Evolutionary conservation across 2,888 invertebrate genomes (phyloP), one percentile per base, ranked within the genome.

Genomic region (Proisotoma minuta): DNA sequence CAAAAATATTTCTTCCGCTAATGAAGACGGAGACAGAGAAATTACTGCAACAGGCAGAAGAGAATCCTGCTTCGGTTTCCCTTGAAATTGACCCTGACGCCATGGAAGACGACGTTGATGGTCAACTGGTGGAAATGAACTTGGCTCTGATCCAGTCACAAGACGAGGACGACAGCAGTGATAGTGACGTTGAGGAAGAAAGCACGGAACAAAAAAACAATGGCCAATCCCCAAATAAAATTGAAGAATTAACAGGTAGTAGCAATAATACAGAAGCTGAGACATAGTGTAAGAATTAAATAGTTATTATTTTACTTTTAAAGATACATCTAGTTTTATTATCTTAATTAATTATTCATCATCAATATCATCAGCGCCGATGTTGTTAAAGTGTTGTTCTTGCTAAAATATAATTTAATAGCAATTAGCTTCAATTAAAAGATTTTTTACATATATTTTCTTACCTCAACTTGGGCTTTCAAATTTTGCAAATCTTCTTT

Each of bases 401-500:
- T 51, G 26, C 51, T 51, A 20, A 12, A 34, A 34, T 34, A 15
- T 34, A 34, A 12, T 3, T 27, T 50, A 12, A 50, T 24, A 22
- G 34, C 23, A 24, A 8, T 24, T 50, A 4, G 26, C 22, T 12
- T 50, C 23, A 22, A 50, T 24, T n/a, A 22, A 5, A 50, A 10
- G 5, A 43, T 43, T 43, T 43, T 43, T 22, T 8, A 5, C 23
- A 20, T 24, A 8, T 50, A 26, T 28, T 24, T 53, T 10, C 10
- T 34, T 51, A 61, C 60, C 48, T 54, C 49, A n/a, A 59, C 29
- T 51, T 52, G 34, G 15, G 62, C 49, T 23, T 62, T 62, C 0
- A 65, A 20, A 22, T 50, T 50, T 34, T 51, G 22, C 2, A 65
- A 43, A 20, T 65, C 27, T 53, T 65, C 65, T 39, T 57, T 62